Evolutionary conservation across 2,797 vertebrate species (phyloP).

Genomic region (Sebastolobus altivelis): DNA sequence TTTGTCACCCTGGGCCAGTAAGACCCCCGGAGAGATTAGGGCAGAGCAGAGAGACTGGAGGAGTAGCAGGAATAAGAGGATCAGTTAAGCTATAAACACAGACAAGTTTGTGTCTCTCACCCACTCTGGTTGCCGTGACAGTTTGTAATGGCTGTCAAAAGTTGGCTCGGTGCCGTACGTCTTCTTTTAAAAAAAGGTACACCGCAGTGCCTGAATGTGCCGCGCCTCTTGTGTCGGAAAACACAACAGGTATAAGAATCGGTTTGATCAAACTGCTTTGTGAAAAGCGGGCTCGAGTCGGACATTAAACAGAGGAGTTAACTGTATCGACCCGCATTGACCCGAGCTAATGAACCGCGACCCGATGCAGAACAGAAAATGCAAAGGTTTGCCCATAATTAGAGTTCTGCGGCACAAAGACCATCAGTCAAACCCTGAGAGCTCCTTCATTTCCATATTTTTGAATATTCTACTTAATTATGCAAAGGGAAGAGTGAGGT

Average conservation of each 20-base stretch:
- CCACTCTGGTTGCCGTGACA: slow-evolving; percentile 74
- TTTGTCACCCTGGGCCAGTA: slow-evolving; percentile 85
- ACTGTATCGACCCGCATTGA: slow-evolving; percentile 67
- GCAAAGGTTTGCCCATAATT: slow-evolving; percentile 92
- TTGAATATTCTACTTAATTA: slow-evolving; percentile 99
- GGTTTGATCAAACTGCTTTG: slow-evolving; percentile 18
- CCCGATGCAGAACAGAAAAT: slow-evolving; percentile 76
- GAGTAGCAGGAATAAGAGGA: slow-evolving; percentile 84
- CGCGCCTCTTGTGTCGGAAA: slow-evolving; percentile 21
- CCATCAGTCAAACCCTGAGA: slow-evolving; percentile 94
- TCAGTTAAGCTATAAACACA: slow-evolving; percentile 86
- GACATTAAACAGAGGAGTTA: slow-evolving; percentile 61
- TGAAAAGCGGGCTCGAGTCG: slow-evolving; percentile 13
- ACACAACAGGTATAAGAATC: slow-evolving; percentile 41
- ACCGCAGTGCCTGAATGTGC: slow-evolving; percentile 15
- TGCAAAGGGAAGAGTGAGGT: slow-evolving; percentile 93
- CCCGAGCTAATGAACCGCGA: slow-evolving; percentile 71
- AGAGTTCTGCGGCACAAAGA: slow-evolving; percentile 94
- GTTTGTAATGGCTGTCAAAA: slow-evolving; percentile 82
- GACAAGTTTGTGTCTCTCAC: slow-evolving; percentile 82
- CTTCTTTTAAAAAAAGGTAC: slow-evolving; percentile 59
- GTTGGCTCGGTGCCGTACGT: slow-evolving; percentile 66
- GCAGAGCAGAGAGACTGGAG: slow-evolving; percentile 81
- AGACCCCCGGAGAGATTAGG: slow-evolving; percentile 85
- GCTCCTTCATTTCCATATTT: slow-evolving; percentile 99